These are phyloP conservation scores for Sarcophaga subvicina DNA, from an alignment of 2,888 invertebrate species.

Conservation along the genomic window DNA sequence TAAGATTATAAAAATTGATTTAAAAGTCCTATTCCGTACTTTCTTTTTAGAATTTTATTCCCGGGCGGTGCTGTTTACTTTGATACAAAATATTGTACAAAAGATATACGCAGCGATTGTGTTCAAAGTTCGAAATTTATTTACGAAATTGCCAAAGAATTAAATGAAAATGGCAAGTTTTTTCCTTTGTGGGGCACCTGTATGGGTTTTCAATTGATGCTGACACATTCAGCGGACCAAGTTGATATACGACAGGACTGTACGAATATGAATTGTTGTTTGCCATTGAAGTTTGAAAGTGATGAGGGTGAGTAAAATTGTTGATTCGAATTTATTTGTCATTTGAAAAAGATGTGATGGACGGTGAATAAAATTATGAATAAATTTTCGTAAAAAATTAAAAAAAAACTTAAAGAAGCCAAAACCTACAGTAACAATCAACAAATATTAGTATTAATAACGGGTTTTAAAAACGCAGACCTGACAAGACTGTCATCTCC, in stretches of 20 bases:
- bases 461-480: no score
- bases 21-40: neutral
- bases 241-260: constrained; percentile 85
- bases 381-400: no score
- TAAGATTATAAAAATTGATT: neutral
- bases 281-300: constrained; percentile 85
- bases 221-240: constrained; percentile 84
- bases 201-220: constrained; percentile 91
- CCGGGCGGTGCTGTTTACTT: constrained; percentile 90
- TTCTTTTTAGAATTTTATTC: constrained; percentile 85
- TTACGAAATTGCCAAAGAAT: constrained; percentile 85
- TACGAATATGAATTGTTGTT: constrained; percentile 83
- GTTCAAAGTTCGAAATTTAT: constrained; percentile 85
- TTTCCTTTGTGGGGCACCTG: constrained; percentile 95
- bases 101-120: constrained; percentile 84
- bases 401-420: no score
- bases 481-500: no score
- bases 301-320: constrained; percentile 81
- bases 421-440: no score
- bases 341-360: neutral
- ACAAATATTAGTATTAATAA: no score
- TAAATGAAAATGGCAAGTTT: constrained; percentile 86
- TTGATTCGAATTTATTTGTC: neutral
- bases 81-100: constrained; percentile 42
- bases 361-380: neutral